Conservation (phyloP, 2,113 vertebrate genomes). For the Ploceus nigricollis region DNA sequence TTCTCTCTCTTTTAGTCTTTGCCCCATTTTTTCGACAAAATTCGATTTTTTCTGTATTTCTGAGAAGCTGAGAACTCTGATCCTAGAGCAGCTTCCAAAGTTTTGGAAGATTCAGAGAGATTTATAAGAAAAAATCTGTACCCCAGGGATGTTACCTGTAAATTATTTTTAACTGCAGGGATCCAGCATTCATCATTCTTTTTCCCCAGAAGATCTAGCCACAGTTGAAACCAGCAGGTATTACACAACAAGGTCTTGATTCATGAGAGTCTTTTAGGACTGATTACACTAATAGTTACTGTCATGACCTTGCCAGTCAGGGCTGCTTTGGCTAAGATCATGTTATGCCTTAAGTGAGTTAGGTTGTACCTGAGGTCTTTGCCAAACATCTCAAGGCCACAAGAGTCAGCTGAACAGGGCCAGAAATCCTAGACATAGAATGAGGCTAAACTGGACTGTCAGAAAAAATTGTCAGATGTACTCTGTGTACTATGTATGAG, state of each 20-base stretch:
- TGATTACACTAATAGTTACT: not conserved
- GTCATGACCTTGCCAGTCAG: not conserved
- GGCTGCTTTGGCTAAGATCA: not conserved
- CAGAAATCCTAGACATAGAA: not conserved
- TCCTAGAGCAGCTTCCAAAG: not conserved
- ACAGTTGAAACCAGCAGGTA: not conserved
- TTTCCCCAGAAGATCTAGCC: not conserved
- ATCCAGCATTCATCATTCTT: not conserved
- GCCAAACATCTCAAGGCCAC: not conserved
- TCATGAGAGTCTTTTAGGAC: not conserved
- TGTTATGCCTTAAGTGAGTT: not conserved
- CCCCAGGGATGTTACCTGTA: not conserved
- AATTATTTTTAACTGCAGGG: not conserved
- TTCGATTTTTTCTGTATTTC: not conserved
- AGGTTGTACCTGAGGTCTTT: not conserved
- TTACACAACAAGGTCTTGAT: not conserved
- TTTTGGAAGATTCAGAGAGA: not conserved
- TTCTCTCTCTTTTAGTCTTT: not conserved
- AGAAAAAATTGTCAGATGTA: not conserved
- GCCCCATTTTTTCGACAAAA: not conserved
- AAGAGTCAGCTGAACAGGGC: not conserved
- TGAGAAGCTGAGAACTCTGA: not conserved
- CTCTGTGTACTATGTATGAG: not conserved
- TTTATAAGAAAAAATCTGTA: not conserved
- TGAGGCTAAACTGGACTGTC: not conserved